phyloP scores from a whole-genome alignment of 64 coral and sea anemone genomes.

The Orbicella faveolata region DNA sequence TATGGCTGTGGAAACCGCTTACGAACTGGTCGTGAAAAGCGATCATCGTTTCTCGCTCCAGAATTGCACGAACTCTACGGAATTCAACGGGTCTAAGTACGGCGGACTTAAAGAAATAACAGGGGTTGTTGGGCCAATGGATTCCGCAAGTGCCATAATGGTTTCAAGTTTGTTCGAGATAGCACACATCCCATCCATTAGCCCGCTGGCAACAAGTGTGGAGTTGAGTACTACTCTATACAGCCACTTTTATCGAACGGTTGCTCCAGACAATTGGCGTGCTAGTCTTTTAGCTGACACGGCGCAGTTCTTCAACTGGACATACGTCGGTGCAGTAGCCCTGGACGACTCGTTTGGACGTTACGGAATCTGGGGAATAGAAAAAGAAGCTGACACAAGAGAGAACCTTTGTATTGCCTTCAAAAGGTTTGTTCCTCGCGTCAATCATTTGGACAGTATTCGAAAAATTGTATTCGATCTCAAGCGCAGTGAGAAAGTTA shows the following conservation, averaged over 20 bases:
- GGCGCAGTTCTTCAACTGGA: slow-evolving; percentile 48
- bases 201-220: slow-evolving; percentile 39
- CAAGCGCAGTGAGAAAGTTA: not conserved
- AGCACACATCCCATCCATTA: slow-evolving; percentile 30
- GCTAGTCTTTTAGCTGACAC: slow-evolving; percentile 51
- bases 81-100: not conserved
- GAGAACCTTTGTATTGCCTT: slow-evolving; percentile 9
- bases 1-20: slow-evolving; percentile 30
- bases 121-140: slow-evolving; percentile 41
- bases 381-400: not conserved
- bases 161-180: slow-evolving; percentile 49
- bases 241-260: slow-evolving; percentile 47
- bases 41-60: not conserved
- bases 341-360: slow-evolving; percentile 39
- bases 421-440: slow-evolving; percentile 13
- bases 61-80: not conserved
- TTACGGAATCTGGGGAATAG: slow-evolving; percentile 25
- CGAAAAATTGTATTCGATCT: not conserved
- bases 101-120: not conserved
- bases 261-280: slow-evolving; percentile 39
- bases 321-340: slow-evolving; percentile 14
- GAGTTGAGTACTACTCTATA: slow-evolving; percentile 41
- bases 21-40: slow-evolving; percentile 29
- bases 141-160: slow-evolving; percentile 25
- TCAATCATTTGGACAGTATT: not conserved